Percentiles rank a stretch among this genome's conserved stretches.
phyloP scores from a whole-genome alignment of 2,797 vertebrate genomes.

The Phrynocephalus vlangalii region DNA sequence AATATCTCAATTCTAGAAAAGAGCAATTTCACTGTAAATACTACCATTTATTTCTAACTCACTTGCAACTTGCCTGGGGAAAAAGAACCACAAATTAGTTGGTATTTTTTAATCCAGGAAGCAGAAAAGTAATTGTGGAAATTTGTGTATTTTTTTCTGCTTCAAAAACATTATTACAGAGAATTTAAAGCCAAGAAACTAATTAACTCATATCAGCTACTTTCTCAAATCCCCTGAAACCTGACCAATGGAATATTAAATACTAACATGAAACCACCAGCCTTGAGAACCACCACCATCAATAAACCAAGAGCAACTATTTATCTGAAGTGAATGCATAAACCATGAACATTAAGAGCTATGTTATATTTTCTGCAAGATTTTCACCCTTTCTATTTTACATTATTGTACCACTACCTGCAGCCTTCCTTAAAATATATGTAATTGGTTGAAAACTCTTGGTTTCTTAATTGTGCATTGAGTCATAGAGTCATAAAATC shows the following conservation, averaged over 20 bases:
- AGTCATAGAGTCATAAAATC: no score
- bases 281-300: constrained; percentile 2
- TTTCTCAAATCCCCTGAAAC: constrained; percentile 49
- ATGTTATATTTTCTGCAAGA: background rate
- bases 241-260: constrained; percentile 38
- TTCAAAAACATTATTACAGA: background rate
- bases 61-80: background rate
- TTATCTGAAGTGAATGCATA: constrained; percentile 48
- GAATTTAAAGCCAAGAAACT: constrained; percentile 32
- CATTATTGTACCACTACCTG: background rate
- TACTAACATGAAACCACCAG: constrained; percentile 31
- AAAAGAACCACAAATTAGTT: constrained; percentile 11
- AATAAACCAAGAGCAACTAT: background rate
- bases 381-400: background rate
- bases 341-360: constrained; percentile 12
- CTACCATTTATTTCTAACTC: constrained; percentile 10
- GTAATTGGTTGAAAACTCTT: background rate
- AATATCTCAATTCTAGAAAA: constrained; percentile 13
- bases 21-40: background rate
- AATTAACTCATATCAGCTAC: constrained; percentile 6
- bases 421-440: background rate
- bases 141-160: constrained; percentile 2
- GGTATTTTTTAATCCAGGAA: constrained; percentile 15
- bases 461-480: background rate
- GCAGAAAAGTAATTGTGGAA: constrained; percentile 40